These are phyloP conservation scores for Agrotis segetum DNA, from an alignment of 2,888 invertebrate species.

Conservation along the genomic window DNA sequence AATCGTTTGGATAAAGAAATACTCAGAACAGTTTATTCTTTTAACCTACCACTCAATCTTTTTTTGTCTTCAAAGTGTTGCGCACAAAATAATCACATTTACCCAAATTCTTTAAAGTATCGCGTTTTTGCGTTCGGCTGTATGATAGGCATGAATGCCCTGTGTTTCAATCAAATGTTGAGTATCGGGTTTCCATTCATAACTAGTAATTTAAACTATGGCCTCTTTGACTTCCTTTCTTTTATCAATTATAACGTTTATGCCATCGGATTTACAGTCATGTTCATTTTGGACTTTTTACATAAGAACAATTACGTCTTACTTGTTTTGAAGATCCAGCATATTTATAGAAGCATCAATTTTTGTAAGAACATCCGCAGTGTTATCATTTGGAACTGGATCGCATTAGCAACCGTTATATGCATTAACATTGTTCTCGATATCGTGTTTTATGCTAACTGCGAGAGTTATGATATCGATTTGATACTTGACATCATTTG, in stretches of 20 bases:
- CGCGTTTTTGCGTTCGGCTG: conserved; percentile 11
- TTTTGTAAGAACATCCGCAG: conserved; percentile 16
- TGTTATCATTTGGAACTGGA: conserved; percentile 42
- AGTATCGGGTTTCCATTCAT: not conserved
- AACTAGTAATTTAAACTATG: not conserved
- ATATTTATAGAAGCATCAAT: conserved; percentile 24
- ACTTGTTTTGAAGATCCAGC: conserved; percentile 40
- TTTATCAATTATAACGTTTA: not conserved
- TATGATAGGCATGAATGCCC: not conserved
- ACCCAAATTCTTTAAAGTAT: conserved; percentile 9
- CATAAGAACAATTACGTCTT: conserved; percentile 23
- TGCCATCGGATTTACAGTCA: not conserved
- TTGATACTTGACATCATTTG: not conserved
- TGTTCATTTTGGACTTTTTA: conserved; percentile 18
- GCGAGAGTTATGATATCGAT: not conserved
- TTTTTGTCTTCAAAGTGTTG: conserved; percentile 15
- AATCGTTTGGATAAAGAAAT: conserved; percentile 1
- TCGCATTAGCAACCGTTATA: conserved; percentile 3
- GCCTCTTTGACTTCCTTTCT: not conserved
- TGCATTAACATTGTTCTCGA: not conserved
- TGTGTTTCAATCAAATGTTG: not conserved
- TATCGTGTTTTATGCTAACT: not conserved
- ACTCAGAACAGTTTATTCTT: not conserved
- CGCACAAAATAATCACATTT: conserved; percentile 31
- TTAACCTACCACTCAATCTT: conserved; percentile 5